Percentiles rank a stretch among this genome's conserved stretches.
Evolutionary conservation across 2,888 invertebrate genomes (phyloP).

Genomic region (Cyaniris semiargus): DNA sequence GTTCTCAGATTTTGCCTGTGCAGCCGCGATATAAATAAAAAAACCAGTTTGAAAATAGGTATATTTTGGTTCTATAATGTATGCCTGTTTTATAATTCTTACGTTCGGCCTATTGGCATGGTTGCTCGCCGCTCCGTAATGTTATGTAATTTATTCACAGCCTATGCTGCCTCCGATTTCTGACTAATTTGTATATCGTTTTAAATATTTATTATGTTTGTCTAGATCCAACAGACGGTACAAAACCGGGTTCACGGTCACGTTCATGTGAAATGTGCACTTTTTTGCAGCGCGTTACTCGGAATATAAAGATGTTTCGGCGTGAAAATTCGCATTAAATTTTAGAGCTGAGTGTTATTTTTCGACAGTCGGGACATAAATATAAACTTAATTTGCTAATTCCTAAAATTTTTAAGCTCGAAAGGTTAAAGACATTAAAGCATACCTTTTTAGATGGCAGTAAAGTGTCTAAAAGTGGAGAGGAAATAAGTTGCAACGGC

Average conservation of each 20-base stretch:
- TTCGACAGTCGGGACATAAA: neutral
- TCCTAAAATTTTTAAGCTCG: conserved; percentile 13
- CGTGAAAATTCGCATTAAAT: conserved; percentile 67
- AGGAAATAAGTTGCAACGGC: conserved; percentile 49
- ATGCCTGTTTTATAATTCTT: conserved; percentile 7
- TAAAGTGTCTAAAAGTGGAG: conserved; percentile 50
- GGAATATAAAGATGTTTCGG: conserved; percentile 58
- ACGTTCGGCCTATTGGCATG: conserved; percentile 19
- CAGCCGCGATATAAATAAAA: neutral
- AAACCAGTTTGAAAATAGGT: conserved; percentile 4
- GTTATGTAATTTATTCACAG: conserved; percentile 25
- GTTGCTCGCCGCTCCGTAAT: neutral
- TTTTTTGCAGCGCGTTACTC: conserved; percentile 69
- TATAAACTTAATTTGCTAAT: neutral
- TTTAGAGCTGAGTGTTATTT: conserved; percentile 41
- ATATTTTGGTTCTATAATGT: conserved; percentile 10
- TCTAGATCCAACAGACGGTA: conserved; percentile 67
- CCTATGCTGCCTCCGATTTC: conserved; percentile 14
- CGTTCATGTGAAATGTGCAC: conserved; percentile 67
- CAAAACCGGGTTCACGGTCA: conserved; percentile 69
- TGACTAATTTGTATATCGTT: conserved; percentile 16
- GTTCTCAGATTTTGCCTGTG: neutral
- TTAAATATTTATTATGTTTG: conserved; percentile 26
- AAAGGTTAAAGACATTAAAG: conserved; percentile 20
- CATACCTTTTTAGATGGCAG: neutral